A percentile compares a stretch with the other conserved stretches of the same genome.
phyloP scores from a whole-genome alignment of 1,140 invertebrate species.

The Choristoneura fumiferana region DNA sequence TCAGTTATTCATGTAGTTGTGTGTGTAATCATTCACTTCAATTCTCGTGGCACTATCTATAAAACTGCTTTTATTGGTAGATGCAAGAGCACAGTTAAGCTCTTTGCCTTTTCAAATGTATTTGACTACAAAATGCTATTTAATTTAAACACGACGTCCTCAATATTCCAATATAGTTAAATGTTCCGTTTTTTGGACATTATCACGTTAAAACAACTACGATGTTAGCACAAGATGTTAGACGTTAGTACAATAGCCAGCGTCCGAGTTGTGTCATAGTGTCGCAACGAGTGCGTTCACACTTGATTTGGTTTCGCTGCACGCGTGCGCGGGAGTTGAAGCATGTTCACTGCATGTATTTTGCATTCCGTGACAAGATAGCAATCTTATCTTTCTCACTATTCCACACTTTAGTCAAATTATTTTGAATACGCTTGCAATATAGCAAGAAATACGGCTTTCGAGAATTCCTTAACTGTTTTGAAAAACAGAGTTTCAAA shows the following conservation, averaged over 20 bases:
- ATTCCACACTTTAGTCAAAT: constrained; percentile 1
- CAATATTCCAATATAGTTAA: too few relatives aligned
- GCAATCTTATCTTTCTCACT: constrained; percentile 10
- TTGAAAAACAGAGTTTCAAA: too few relatives aligned
- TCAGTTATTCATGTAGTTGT: too few relatives aligned
- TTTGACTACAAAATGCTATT: too few relatives aligned
- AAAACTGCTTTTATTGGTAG: too few relatives aligned
- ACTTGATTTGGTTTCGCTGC: constrained; percentile 20
- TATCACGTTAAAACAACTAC: background rate
- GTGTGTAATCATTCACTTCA: too few relatives aligned
- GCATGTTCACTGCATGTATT: constrained; percentile 12
- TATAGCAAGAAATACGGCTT: too few relatives aligned
- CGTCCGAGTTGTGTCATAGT: background rate
- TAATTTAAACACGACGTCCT: too few relatives aligned
- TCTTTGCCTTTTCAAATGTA: too few relatives aligned
- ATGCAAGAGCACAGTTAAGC: too few relatives aligned
- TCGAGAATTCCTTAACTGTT: too few relatives aligned
- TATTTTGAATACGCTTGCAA: background rate
- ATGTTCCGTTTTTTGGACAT: constrained; percentile 10
- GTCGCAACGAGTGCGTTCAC: constrained; percentile 18
- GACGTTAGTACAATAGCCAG: constrained; percentile 10
- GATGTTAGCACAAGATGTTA: background rate
- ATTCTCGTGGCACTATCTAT: too few relatives aligned
- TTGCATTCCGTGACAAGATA: constrained; percentile 12
- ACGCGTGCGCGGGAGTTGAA: constrained; percentile 14